Evolutionary conservation across 2,888 invertebrate genomes (phyloP).

Genomic region (Pherbina coryleti): DNA sequence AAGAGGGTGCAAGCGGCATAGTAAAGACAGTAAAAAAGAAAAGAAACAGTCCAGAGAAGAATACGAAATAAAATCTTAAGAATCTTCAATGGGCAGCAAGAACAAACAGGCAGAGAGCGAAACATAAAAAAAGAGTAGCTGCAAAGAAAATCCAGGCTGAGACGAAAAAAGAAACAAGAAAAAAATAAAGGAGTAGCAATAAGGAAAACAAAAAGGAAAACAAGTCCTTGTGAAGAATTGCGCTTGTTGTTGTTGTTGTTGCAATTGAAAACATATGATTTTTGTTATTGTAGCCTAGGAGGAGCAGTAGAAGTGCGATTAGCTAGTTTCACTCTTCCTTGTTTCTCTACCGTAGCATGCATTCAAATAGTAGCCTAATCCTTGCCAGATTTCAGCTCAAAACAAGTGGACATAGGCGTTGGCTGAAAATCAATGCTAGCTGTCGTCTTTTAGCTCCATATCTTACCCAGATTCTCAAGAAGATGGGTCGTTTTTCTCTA

Average conservation of each 20-base stretch:
- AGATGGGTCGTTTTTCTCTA: too few species aligned
- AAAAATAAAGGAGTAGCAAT: background rate
- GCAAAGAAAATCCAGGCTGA: background rate
- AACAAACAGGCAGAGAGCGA: background rate
- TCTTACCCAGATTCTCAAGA: too few species aligned
- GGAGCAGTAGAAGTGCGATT: too few species aligned
- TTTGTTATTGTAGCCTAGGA: slow-evolving; percentile 45
- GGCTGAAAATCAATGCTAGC: too few species aligned
- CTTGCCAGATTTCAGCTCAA: too few species aligned
- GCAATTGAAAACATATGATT: slow-evolving; percentile 47
- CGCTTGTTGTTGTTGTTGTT: slow-evolving; percentile 1
- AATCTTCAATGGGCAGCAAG: background rate
- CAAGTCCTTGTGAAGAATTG: slow-evolving; percentile 6
- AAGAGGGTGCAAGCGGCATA: background rate
- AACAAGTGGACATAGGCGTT: too few species aligned
- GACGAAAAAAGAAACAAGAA: background rate
- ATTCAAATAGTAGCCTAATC: too few species aligned
- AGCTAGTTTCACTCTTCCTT: too few species aligned
- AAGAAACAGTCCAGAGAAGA: background rate
- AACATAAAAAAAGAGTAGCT: background rate
- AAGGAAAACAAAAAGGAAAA: background rate
- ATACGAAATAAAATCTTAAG: background rate
- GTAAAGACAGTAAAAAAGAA: background rate
- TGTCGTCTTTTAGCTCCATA: too few species aligned
- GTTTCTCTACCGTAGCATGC: too few species aligned